These are phyloP conservation scores for Helicoverpa assulta DNA, from an alignment of 2,888 invertebrate genomes.

Conservation along the genomic window DNA sequence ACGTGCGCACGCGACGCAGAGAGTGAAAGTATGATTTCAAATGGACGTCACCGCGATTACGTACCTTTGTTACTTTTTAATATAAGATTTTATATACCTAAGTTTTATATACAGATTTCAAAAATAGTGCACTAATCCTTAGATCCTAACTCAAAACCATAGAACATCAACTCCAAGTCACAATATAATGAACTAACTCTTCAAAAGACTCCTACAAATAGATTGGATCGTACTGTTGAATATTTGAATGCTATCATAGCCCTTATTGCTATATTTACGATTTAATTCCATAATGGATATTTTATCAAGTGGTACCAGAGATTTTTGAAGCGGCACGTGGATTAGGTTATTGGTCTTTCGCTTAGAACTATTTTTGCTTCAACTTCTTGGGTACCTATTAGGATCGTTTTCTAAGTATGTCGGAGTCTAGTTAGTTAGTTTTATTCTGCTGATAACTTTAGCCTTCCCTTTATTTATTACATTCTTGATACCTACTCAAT, in stretches of 20 bases:
- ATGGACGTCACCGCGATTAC: constrained; percentile 74
- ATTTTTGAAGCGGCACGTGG: constrained; percentile 37
- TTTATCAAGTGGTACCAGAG: constrained; percentile 35
- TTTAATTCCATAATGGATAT: constrained; percentile 41
- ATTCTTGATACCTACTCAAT: no score
- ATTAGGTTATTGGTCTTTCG: constrained; percentile 21
- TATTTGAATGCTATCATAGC: constrained; percentile 22
- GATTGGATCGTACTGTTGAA: constrained; percentile 17
- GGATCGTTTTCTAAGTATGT: neutral
- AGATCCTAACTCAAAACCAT: neutral
- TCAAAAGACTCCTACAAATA: constrained; percentile 17
- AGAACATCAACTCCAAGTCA: neutral
- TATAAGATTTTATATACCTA: neutral
- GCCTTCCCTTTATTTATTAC: no score
- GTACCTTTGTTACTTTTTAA: constrained; percentile 47
- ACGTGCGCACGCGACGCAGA: constrained; percentile 64
- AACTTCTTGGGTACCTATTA: neutral
- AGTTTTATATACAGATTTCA: neutral
- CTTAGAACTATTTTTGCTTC: neutral
- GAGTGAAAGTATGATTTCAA: constrained; percentile 79
- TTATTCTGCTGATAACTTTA: no score
- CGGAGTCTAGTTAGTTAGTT: neutral
- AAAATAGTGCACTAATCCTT: no score
- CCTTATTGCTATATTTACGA: constrained; percentile 29
- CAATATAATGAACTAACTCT: constrained; percentile 12